Evolutionary conservation across 1,140 invertebrate genomes (phyloP).

Genomic region (Eciton burchellii): DNA sequence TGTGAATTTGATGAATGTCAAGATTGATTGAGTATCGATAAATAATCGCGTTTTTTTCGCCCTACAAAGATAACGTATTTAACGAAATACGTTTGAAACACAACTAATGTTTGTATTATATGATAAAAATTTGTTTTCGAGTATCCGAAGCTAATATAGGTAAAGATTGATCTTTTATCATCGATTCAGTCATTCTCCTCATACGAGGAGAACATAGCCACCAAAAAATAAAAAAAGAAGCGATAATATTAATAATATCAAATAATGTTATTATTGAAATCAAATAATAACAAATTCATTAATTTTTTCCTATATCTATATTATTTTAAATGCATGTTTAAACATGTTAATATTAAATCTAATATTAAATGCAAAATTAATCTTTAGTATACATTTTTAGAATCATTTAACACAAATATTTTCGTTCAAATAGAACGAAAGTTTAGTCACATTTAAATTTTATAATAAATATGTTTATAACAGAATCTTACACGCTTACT

Average conservation of each 20-base stretch:
- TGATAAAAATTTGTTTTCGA: slow-evolving; percentile 37
- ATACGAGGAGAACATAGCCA: neutral
- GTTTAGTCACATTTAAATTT: neutral
- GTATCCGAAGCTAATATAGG: neutral
- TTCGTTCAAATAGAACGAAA: neutral
- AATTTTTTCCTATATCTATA: no score
- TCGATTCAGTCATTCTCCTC: no score
- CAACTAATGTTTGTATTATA: neutral
- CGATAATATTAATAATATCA: no score
- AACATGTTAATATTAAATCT: no score
- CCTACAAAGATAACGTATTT: slow-evolving; percentile 41
- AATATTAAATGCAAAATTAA: neutral
- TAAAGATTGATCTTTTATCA: slow-evolving; percentile 1
- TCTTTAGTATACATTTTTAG: neutral
- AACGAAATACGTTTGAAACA: neutral
- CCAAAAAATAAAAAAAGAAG: neutral
- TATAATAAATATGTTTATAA: neutral
- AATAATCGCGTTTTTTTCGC: slow-evolving; percentile 20
- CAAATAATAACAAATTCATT: no score
- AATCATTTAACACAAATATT: neutral
- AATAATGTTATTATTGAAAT: no score
- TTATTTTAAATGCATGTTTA: no score
- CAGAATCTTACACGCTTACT: no score
- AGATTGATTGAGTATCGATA: neutral
- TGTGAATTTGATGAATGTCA: neutral